Base-by-base conservation (phyloP, 2,797 vertebrate species). In the Anniella stebbinsi region DNA sequence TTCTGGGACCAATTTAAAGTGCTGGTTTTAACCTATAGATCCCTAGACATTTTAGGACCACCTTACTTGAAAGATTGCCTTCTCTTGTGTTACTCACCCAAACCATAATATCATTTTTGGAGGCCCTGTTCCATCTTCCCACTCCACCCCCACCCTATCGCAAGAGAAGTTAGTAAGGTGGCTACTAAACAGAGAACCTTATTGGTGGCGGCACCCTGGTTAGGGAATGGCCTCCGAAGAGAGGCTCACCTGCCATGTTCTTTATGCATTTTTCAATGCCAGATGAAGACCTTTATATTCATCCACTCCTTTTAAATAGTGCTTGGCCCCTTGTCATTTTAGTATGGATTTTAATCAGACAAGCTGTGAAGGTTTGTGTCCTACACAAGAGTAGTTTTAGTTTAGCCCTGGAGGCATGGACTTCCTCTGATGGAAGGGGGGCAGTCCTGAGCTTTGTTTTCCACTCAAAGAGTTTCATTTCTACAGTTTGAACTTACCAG, bases 51-150 rank as follows among this genome's bases (percentile, higher is more conserved):
- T 6, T 54, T n/a, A 21, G 67, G 17, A 70, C 30, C 2, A 70
- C 17, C 33, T 12, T 23, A 84, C 1, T 17, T 51, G 21, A 84
- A 84, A n/a, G 18, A n/a, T 21, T n/a, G 8, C 48, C 30, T 70
- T 51, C 45, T 48, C 4, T 18, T 18, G 25, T 70, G 8, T 48
- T 48, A 54, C 51, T 11, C 12, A 54, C 51, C 10, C 48, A n/a
- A 84, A 84, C 45, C 28, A 51, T 21, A 51, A 51, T 3, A 11
- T n/a, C 12, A 15, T n/a, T 45, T 70, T 70, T 45, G 48, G 30
- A 70, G 30, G 2, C 1, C 33, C 5, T 6, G 7, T 1, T 21
- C n/a, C n/a, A n/a, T n/a, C n/a, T n/a, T n/a, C n/a, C n/a, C n/a
- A n/a, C n/a, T n/a, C n/a, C n/a, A n/a, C n/a, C n/a, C n/a, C n/a